A percentile compares a stretch with the other conserved stretches of the same genome.
Conservation (phyloP, 2,797 vertebrate genomes). For the Myotis planiceps region DNA sequence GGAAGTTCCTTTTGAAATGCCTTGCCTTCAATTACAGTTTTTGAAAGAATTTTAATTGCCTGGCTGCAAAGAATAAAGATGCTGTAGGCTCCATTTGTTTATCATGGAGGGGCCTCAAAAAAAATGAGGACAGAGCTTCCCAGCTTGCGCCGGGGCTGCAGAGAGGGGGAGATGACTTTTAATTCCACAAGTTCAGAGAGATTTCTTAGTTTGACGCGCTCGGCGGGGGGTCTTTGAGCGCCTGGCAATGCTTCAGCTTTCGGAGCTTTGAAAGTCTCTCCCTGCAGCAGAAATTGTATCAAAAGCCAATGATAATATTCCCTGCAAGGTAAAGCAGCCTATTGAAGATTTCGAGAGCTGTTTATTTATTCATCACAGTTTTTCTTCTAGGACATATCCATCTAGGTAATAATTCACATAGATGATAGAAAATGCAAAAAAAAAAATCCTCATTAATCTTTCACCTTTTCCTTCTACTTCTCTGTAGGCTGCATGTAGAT, state of each 20-base stretch:
- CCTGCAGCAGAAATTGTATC: conserved; percentile 96
- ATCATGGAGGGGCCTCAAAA: conserved; percentile 88
- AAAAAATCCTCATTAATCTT: conserved; percentile 84
- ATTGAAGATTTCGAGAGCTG: conserved; percentile 92
- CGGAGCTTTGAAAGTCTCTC: conserved; percentile 96
- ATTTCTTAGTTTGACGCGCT: conserved; percentile 96
- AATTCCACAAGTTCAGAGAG: conserved; percentile 97
- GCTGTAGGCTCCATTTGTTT: conserved; percentile 90
- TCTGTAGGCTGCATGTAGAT: conserved; percentile 76
- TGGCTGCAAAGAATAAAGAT: conserved; percentile 90
- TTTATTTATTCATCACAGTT: conserved; percentile 96
- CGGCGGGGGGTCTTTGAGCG: conserved; percentile 96
- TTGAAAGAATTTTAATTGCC: conserved; percentile 90
- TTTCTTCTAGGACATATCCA: conserved; percentile 90
- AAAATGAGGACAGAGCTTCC: conserved; percentile 91
- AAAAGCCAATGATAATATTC: conserved; percentile 97
- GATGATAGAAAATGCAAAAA: conserved; percentile 86
- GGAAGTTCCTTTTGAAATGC: conserved; percentile 87
- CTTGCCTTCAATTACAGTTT: conserved; percentile 89
- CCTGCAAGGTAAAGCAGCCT: conserved; percentile 93
- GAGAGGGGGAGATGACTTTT: conserved; percentile 93
- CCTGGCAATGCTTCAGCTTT: conserved; percentile 92
- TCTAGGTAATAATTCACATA: conserved; percentile 92
- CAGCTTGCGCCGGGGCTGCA: conserved; percentile 92
- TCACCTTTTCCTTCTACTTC: conserved; percentile 80